A percentile compares a stretch with the other conserved stretches of the same genome.
These are phyloP conservation scores for Pollachius pollachius DNA, from an alignment of 2,113 vertebrate species.

Conservation along the genomic window DNA sequence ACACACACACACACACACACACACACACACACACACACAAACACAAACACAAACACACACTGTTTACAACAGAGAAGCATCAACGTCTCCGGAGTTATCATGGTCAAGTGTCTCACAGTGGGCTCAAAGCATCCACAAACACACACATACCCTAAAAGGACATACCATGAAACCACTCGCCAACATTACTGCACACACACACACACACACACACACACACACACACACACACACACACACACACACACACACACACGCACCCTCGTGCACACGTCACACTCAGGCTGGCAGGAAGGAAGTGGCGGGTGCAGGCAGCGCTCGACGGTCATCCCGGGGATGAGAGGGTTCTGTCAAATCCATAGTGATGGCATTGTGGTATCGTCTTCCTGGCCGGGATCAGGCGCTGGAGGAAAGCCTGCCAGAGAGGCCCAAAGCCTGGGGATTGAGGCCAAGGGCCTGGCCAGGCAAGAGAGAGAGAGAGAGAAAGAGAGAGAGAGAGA, in stretches of 20 bases:
- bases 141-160: neutral
- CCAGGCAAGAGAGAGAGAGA: neutral
- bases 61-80: neutral
- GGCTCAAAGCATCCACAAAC: neutral
- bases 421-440: constrained; percentile 48
- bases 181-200: no score
- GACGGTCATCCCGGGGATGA: constrained; percentile 57
- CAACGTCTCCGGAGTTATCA: no score
- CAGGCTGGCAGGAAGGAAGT: constrained; percentile 5
- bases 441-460: constrained; percentile 49
- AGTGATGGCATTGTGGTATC: constrained; percentile 35
- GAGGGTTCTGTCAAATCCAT: constrained; percentile 52
- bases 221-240: neutral
- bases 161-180: no score
- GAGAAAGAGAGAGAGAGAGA: no score
- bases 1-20: neutral
- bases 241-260: neutral
- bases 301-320: constrained; percentile 44
- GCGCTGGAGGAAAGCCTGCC: constrained; percentile 48
- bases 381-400: constrained; percentile 57
- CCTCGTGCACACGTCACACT: constrained; percentile 15
- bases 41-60: constrained; percentile 2
- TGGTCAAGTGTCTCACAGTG: no score
- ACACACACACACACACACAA: neutral
- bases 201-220: constrained; percentile 8